These are phyloP conservation scores for Neomicropteryx cornuta DNA, from an alignment of 1,140 invertebrate species.

Conservation along the genomic window DNA sequence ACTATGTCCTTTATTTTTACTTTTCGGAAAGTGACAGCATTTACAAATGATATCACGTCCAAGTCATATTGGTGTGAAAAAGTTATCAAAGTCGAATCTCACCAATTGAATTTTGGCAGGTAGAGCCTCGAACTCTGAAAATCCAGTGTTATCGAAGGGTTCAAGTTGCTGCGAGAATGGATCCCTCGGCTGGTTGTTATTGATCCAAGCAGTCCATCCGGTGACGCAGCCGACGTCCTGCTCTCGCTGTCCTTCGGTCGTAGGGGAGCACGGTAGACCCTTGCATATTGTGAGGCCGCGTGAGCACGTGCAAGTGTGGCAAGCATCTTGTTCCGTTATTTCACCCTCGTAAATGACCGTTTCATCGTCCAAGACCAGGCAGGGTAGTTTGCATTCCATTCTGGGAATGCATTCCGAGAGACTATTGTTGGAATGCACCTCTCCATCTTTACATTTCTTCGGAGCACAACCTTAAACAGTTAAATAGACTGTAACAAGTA, in stretches of 20 bases:
- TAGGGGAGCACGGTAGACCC: constrained; percentile 50
- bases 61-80: too few species aligned
- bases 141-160: too few species aligned
- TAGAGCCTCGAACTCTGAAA: too few species aligned
- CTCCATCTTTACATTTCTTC: constrained; percentile 57
- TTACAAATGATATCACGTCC: too few species aligned
- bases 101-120: too few species aligned
- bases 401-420: constrained; percentile 62
- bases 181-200: constrained; percentile 42
- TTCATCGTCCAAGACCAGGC: constrained; percentile 51
- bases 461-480: constrained; percentile 47
- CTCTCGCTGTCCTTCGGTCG: constrained; percentile 21
- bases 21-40: too few species aligned
- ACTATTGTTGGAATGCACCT: constrained; percentile 58
- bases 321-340: constrained; percentile 57
- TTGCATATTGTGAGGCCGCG: constrained; percentile 54
- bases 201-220: constrained; percentile 71
- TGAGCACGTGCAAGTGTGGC: constrained; percentile 66
- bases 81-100: too few species aligned
- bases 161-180: constrained; percentile 47
- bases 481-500: constrained; percentile 5
- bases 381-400: constrained; percentile 56
- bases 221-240: constrained; percentile 38
- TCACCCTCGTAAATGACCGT: constrained; percentile 66
- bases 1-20: too few species aligned